These are phyloP conservation scores for Periplaneta americana DNA, from an alignment of 1,140 invertebrate genomes.

Conservation along the genomic window DNA sequence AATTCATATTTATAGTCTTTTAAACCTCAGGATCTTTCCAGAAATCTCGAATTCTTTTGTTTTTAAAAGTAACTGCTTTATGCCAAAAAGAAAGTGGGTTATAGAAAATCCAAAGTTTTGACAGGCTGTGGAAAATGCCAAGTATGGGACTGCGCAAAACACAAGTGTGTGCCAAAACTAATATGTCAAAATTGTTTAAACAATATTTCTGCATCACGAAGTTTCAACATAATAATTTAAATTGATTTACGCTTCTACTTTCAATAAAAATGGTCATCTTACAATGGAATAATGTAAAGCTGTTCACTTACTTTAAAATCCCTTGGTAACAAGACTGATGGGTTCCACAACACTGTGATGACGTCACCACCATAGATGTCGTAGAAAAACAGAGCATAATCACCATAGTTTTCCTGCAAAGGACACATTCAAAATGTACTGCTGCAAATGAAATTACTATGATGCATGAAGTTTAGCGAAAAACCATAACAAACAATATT, in stretches of 20 bases:
- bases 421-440: no score
- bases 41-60: no score
- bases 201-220: not conserved
- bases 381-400: conserved; percentile 83
- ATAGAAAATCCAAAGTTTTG: not conserved
- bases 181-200: not conserved
- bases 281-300: not conserved
- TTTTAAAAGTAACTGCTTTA: no score
- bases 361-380: conserved; percentile 75
- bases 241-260: not conserved
- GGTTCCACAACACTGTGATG: conserved; percentile 80
- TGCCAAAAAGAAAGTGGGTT: no score
- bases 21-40: no score
- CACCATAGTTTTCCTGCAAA: conserved; percentile 63
- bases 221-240: not conserved
- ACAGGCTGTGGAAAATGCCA: conserved; percentile 13
- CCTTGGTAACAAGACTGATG: conserved; percentile 48
- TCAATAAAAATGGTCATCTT: no score
- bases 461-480: no score
- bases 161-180: not conserved
- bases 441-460: not conserved
- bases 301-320: conserved; percentile 62
- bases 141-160: no score
- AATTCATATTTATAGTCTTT: no score
- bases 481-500: no score